Evolutionary conservation across 2,797 vertebrate genomes (phyloP), one percentile per base, ranked within the genome.

Genomic region (Myioborus melanocephalus): DNA sequence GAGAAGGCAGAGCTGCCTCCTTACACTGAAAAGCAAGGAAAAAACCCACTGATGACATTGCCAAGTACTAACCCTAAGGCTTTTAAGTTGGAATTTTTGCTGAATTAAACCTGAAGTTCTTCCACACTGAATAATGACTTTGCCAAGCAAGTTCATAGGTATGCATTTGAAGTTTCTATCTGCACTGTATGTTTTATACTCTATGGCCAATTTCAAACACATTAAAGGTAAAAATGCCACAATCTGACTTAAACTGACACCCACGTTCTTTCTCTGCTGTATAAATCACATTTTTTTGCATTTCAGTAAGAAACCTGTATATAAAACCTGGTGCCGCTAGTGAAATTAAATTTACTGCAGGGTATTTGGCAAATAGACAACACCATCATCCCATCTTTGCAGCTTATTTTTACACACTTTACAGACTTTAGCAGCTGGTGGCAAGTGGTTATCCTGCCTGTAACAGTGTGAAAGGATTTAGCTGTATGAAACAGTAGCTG

Each of bases 21-120:
- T 52, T n/a, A 28, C 15, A 53, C 22, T 39, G 47, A 93, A 79
- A 84, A 80, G 4, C 19, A 72, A 26, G 27, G 52, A 4, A 55
- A 56, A 66, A 7, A 0, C 0, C 1, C 18, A 15, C 23, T 75
- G 78, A 90, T 1, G 4, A 41, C 11, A 19, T 15, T 83, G 21
- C 3, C 23, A 69, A 86, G 19, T 50, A 63, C 14, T 50, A 73
- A 66, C 2, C 9, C 34, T 30, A 35, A 79, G 32, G 73, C 79
- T 61, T 63, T 78, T 23, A 63, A 52, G 63, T 23, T 46, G 14
- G 19, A 81, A n/a, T 92, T 88, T 83, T 90, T 21, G 8, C 18
- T 47, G 34, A 90, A 81, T 72, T 81, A 56, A 83, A 26, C 39
- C 12, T 34, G 19, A 17, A 18, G 8, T 22, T 65, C 61, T 90